Evolutionary conservation across 1,140 invertebrate genomes (phyloP).

Genomic region (Drosophila serrata): DNA sequence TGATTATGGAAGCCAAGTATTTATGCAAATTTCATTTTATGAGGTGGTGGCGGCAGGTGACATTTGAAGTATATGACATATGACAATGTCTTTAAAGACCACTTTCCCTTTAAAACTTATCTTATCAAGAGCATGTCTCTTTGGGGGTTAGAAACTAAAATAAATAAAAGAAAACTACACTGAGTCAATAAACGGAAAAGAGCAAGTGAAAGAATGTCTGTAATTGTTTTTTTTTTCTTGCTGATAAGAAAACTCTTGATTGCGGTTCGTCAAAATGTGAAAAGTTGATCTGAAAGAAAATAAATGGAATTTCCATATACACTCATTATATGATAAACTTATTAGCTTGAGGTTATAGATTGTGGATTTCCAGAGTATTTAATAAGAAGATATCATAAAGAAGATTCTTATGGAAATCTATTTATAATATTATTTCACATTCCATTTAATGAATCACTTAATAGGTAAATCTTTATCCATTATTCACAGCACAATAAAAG

Average conservation of each 20-base stretch:
- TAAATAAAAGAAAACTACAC: conserved; percentile 8
- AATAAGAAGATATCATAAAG: neutral
- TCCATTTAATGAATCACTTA: conserved; percentile 2
- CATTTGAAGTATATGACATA: conserved; percentile 3
- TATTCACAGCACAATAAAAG: neutral
- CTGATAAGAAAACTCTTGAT: conserved; percentile 34
- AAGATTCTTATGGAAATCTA: neutral
- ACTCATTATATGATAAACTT: neutral
- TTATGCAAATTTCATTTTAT: conserved; percentile 57
- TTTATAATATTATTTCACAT: neutral
- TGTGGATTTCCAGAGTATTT: neutral
- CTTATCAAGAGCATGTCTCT: conserved; percentile 14
- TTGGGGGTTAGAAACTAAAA: conserved; percentile 19
- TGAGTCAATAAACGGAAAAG: conserved; percentile 6
- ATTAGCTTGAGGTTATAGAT: conserved; percentile 1
- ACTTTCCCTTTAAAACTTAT: conserved; percentile 26
- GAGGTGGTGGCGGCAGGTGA: conserved; percentile 57
- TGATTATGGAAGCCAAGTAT: conserved; percentile 32
- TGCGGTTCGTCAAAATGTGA: conserved; percentile 20
- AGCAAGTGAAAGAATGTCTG: neutral
- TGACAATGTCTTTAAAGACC: neutral
- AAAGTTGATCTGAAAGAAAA: neutral
- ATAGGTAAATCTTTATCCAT: neutral
- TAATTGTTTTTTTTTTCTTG: conserved; percentile 4
- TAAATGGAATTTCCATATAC: neutral